phyloP scores from a whole-genome alignment of 1,140 invertebrate genomes.

The Drosophila kohkoa region DNA sequence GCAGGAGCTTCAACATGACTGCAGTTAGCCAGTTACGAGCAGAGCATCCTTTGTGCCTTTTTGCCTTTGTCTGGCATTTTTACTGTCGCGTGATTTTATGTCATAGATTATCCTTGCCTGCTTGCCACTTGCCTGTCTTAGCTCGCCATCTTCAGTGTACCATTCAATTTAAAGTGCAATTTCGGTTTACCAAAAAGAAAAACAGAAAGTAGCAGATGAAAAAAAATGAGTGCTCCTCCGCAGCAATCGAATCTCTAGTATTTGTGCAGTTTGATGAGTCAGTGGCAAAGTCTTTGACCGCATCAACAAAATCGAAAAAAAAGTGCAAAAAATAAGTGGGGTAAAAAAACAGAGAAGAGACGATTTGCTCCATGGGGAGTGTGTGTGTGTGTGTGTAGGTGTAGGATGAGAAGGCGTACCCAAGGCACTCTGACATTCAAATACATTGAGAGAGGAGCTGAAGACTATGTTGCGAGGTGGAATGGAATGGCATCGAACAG shows the following conservation, averaged over 20 bases:
- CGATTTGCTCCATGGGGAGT: not conserved
- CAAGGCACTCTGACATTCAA: slow-evolving; percentile 38
- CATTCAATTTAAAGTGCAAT: slow-evolving; percentile 80
- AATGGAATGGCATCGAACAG: slow-evolving; percentile 22
- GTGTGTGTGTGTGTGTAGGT: slow-evolving; percentile 7
- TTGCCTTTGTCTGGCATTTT: slow-evolving; percentile 70
- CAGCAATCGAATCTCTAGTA: slow-evolving; percentile 33
- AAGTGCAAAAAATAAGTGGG: slow-evolving; percentile 1
- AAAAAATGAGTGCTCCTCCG: slow-evolving; percentile 24
- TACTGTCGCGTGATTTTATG: slow-evolving; percentile 79
- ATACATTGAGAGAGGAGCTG: slow-evolving; percentile 10
- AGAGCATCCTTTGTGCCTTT: slow-evolving; percentile 49
- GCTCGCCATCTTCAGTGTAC: slow-evolving; percentile 17
- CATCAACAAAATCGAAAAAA: slow-evolving; percentile 38
- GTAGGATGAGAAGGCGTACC: slow-evolving; percentile 4
- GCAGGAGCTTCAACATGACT: slow-evolving; percentile 15
- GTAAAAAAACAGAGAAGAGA: not conserved
- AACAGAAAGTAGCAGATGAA: slow-evolving; percentile 8
- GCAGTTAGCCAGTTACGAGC: slow-evolving; percentile 43
- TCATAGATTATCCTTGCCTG: slow-evolving; percentile 67
- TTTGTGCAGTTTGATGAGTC: slow-evolving; percentile 51
- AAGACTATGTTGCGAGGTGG: slow-evolving; percentile 28
- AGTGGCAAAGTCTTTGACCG: slow-evolving; percentile 55
- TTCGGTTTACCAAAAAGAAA: slow-evolving; percentile 60
- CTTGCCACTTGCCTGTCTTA: slow-evolving; percentile 1